phyloP scores from a whole-genome alignment of 2,797 vertebrate genomes.

The Lutjanus argentimaculatus region DNA sequence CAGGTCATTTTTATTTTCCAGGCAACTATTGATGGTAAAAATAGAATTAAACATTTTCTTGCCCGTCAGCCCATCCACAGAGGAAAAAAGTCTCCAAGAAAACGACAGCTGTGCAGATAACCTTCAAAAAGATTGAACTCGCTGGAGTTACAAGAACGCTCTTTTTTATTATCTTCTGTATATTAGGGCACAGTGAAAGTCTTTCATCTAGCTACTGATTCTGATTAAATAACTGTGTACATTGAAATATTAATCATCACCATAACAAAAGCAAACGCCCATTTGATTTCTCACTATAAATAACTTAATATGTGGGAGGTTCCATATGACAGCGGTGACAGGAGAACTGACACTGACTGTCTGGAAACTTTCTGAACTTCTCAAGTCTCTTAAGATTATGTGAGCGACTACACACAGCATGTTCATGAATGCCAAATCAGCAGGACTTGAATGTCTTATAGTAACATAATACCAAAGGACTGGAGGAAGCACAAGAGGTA shows the following conservation, averaged over 20 bases:
- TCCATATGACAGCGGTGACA: slow-evolving; percentile 52
- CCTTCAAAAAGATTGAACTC: slow-evolving; percentile 44
- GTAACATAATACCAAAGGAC: slow-evolving; percentile 16
- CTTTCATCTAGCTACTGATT: slow-evolving; percentile 35
- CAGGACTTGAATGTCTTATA: not conserved
- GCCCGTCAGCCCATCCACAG: slow-evolving; percentile 27
- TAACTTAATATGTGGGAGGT: slow-evolving; percentile 47
- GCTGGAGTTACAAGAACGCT: slow-evolving; percentile 1
- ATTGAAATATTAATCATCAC: slow-evolving; percentile 49
- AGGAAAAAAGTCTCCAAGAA: slow-evolving; percentile 30
- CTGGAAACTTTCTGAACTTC: slow-evolving; percentile 17
- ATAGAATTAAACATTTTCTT: slow-evolving; percentile 54
- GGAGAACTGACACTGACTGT: slow-evolving; percentile 26
- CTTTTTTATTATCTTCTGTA: slow-evolving; percentile 22
- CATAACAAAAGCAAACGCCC: slow-evolving; percentile 42
- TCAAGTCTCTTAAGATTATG: slow-evolving; percentile 15
- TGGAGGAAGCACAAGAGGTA: slow-evolving; percentile 1
- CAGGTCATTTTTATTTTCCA: slow-evolving; percentile 40
- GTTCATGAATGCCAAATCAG: not conserved
- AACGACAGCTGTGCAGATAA: slow-evolving; percentile 40
- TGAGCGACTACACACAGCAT: not conserved
- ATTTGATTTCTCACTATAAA: slow-evolving; percentile 45
- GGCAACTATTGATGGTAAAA: slow-evolving; percentile 55
- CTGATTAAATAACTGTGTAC: slow-evolving; percentile 27
- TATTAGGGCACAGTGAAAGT: slow-evolving; percentile 15